phyloP scores from a whole-genome alignment of 2,888 invertebrate species.

The Mellilla xanthometata region DNA sequence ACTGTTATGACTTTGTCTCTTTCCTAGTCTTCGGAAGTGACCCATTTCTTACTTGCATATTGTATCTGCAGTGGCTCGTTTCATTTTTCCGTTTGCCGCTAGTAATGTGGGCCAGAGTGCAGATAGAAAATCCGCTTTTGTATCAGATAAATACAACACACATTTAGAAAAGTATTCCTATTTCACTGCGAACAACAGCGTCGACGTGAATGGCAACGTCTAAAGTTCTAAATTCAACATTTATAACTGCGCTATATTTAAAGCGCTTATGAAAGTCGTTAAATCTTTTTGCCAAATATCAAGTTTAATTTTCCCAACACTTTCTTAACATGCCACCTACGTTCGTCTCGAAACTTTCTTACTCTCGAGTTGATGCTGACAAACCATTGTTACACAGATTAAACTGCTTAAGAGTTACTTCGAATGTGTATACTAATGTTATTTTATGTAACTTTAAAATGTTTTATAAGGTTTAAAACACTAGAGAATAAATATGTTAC shows the following conservation, averaged over 20 bases:
- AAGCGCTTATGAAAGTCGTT: conserved; percentile 7
- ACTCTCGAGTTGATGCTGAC: conserved; percentile 1
- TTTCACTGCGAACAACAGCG: conserved; percentile 11
- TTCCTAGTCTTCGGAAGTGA: conserved; percentile 26
- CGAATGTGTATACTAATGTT: background rate
- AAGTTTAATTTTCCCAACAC: conserved; percentile 6
- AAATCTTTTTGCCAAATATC: conserved; percentile 8
- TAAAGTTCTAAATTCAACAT: background rate
- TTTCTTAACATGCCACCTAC: conserved; percentile 3
- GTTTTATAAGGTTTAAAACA: too few relatives aligned
- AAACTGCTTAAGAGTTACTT: conserved; percentile 3
- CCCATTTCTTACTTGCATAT: conserved; percentile 31
- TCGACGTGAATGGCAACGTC: conserved; percentile 12
- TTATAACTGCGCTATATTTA: conserved; percentile 1
- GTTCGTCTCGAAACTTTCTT: conserved; percentile 5
- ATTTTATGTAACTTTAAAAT: background rate
- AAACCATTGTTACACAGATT: conserved; percentile 6
- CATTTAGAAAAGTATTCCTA: conserved; percentile 17
- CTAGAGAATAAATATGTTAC: too few relatives aligned
- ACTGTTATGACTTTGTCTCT: conserved; percentile 29
- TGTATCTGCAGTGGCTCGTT: conserved; percentile 18
- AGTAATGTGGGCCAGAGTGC: conserved; percentile 24
- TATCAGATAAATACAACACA: conserved; percentile 20
- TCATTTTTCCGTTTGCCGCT: conserved; percentile 28
- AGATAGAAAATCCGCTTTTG: conserved; percentile 29